phyloP scores from a whole-genome alignment of 2,797 vertebrate species.

The Halcyon smyrnensis region DNA sequence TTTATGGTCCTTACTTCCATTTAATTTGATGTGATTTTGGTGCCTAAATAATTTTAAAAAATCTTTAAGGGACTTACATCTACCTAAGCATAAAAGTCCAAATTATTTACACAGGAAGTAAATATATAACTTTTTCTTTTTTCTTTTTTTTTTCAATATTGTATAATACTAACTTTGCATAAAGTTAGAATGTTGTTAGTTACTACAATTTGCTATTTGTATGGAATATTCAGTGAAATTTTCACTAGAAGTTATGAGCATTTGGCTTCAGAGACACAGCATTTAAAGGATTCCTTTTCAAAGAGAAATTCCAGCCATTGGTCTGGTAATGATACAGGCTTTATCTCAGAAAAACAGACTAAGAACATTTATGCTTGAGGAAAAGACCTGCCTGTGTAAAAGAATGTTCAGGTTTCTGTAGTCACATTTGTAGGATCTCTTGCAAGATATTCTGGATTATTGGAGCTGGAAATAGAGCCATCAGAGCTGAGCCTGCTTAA shows the following conservation, averaged over 20 bases:
- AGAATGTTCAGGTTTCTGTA: neutral
- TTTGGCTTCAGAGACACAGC: neutral
- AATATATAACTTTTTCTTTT: neutral
- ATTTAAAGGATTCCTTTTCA: constrained; percentile 36
- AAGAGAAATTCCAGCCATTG: constrained; percentile 21
- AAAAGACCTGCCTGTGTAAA: constrained; percentile 32
- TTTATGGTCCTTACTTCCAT: neutral
- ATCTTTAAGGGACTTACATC: neutral
- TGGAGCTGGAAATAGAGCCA: constrained; percentile 11
- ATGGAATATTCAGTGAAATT: neutral
- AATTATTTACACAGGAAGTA: neutral
- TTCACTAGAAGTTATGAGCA: neutral
- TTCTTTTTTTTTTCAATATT: neutral
- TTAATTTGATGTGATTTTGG: neutral
- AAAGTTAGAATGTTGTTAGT: neutral
- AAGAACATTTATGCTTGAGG: constrained; percentile 40
- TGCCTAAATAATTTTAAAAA: neutral
- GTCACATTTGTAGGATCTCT: neutral
- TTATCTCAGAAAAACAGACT: constrained; percentile 45
- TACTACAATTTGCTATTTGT: neutral
- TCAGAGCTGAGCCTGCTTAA: neutral
- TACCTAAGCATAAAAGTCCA: neutral
- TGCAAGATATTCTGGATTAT: constrained; percentile 2
- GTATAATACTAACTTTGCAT: neutral
- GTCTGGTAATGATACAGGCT: constrained; percentile 14